phyloP scores from a whole-genome alignment of 2,113 vertebrate species.

The Piliocolobus tephrosceles region DNA sequence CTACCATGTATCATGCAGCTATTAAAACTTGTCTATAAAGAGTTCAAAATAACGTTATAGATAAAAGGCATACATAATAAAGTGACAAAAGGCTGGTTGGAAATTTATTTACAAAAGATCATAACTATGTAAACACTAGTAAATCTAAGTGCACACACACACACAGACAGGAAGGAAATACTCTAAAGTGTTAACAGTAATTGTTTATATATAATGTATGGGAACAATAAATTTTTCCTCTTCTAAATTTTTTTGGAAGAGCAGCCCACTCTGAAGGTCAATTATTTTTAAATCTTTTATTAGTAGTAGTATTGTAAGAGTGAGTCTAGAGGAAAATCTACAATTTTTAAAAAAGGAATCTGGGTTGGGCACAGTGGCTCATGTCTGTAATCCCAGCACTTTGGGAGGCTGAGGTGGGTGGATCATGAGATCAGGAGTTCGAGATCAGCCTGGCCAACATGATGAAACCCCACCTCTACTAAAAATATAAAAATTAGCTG shows the following conservation, averaged over 20 bases:
- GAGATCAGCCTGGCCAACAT: no score
- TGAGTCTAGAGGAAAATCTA: not conserved
- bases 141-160: not conserved
- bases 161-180: not conserved
- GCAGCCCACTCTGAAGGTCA: no score
- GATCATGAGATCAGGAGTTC: no score
- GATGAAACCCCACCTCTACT: no score
- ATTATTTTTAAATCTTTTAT: not conserved
- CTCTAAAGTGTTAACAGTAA: not conserved
- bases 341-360: not conserved
- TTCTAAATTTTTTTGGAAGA: no score
- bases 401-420: no score
- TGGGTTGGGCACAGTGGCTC: no score
- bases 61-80: not conserved
- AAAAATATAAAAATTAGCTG: no score
- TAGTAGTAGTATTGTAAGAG: not conserved
- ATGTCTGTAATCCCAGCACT: no score
- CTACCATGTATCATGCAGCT: not conserved
- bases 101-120: conserved; percentile 1
- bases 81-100: not conserved
- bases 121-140: not conserved
- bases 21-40: not conserved
- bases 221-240: not conserved
- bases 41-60: not conserved
- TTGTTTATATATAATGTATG: not conserved